Base-by-base conservation (phyloP, 2,888 invertebrate genomes). In the Drosophila anomalata region DNA sequence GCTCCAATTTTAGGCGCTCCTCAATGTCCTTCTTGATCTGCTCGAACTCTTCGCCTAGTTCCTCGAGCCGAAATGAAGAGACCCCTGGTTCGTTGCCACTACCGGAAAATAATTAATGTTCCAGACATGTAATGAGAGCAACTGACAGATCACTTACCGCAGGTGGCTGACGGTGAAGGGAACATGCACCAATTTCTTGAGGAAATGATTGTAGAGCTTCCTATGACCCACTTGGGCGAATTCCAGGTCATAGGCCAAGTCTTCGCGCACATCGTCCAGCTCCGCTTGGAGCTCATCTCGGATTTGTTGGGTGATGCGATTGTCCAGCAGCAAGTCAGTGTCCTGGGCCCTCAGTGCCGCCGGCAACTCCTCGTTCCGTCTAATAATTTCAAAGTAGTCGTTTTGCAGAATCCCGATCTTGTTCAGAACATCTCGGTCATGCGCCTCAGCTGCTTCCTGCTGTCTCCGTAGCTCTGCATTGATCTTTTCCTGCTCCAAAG, bases 181-280 rank as follows among this genome's bases (percentile, higher is more conserved):
- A 79, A 93, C 94, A 24, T 94, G 93, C 61, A 95, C 94, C 36
- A 96, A 90, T 8, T 94, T 93, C 65, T 94, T 92, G 17, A 96
- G 93, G 77, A 96, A 96, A 78, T 95, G 93, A 6, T 93, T 92
- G 85, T 93, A 92, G 84, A 96, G 92, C 87, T 96, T 95, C 24
- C 93, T 85, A 14, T 94, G 91, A 2, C 92, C 93, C 3, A 95
- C 88, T 75, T 94, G 93, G 0, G 95, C 95, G 71, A 95, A 95
- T 78, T 95, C 95, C 2, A 95, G 92, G 71, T 95, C 94, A 86
- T 94, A 95, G 0, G 95, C 95, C 33, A 95, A 89, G 89, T 95
- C 95, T 42, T 94, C 92, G 24, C 93, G 92, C 1, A 96, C 94
- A 36, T 95, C 91, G 3, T 94, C 93, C 78, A 94, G 93, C 68